Evolutionary conservation across 2,113 vertebrate species (phyloP).

Genomic region (Thomomys bottae): DNA sequence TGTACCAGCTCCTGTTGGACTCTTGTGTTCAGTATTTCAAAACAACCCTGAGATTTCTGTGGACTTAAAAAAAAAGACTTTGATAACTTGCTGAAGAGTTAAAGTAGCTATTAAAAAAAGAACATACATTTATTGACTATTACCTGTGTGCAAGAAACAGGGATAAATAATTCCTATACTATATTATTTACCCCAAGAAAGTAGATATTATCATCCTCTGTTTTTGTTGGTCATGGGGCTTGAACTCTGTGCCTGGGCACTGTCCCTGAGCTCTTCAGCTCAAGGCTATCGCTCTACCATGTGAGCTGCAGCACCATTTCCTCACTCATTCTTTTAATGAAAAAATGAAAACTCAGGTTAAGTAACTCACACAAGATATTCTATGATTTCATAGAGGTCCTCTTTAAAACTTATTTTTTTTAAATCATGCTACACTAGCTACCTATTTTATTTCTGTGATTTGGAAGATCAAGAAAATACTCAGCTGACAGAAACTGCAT

Average conservation of each 20-base stretch:
- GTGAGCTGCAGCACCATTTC: no score
- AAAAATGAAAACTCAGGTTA: constrained; percentile 35
- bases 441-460: background rate
- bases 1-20: background rate
- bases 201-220: constrained; percentile 23
- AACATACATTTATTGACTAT: constrained; percentile 43
- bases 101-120: constrained; percentile 47
- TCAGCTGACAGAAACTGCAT: constrained; percentile 8
- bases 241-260: no score
- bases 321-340: constrained; percentile 48
- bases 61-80: constrained; percentile 24
- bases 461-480: constrained; percentile 26
- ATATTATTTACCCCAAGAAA: constrained; percentile 44
- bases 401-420: background rate
- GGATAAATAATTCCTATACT: constrained; percentile 28
- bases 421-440: background rate
- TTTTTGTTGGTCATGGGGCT: no score
- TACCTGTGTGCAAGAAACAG: background rate
- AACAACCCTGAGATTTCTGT: background rate
- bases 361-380: background rate
- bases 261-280: no score
- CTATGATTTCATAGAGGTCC: background rate
- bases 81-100: constrained; percentile 31
- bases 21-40: background rate
- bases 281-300: no score